Evolutionary conservation across 2,888 invertebrate species (phyloP), one percentile per base, ranked within the genome.

Genomic region (Myopa testacea): DNA sequence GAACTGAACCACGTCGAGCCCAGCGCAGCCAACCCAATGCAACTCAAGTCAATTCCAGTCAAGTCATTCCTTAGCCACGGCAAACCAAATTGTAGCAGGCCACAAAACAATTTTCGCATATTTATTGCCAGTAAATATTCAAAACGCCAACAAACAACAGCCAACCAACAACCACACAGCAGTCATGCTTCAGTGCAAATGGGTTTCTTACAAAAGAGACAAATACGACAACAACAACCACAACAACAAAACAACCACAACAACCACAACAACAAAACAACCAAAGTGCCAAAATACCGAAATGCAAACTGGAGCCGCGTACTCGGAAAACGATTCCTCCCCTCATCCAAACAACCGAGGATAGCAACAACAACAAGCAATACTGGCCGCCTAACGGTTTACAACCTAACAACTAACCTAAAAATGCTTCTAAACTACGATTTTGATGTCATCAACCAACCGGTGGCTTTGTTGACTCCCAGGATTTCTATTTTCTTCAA

Each of bases 141-240:
- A 78, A 81, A 75, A 62, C 74, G 73, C 79, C 80, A 81, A 82
- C 83, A 65, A 37, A 34, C 45, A 3, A 45, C 40, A 40, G 8
- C 40, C 40, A 40, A 8, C 40, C 40, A 40, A 40, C 45, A 10
- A 45, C 45, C 45, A 10, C 45, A 34, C 16, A 14, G 38, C 82
- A 84, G 84, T 85, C 82, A 85, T 82, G 85, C 84, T 83, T 83
- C 81, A 84, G 84, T 83, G 81, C 82, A 83, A 84, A 50, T 26
- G 5, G 1, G 37, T 16, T 37, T 52, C 34, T 37, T 50, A 19
- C n/a, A n/a, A 68, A 19, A 45, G 19, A 10, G n/a, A 16, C 19
- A 40, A 68, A n/a, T n/a, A 19, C 12, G 45, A n/a, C 4, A 68
- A 68, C 14, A 62, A 62, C 8, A 8, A 6, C 26, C 26, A 62